Conservation (phyloP, 1,140 invertebrate species). For the Brachionus rotundiformis region DNA sequence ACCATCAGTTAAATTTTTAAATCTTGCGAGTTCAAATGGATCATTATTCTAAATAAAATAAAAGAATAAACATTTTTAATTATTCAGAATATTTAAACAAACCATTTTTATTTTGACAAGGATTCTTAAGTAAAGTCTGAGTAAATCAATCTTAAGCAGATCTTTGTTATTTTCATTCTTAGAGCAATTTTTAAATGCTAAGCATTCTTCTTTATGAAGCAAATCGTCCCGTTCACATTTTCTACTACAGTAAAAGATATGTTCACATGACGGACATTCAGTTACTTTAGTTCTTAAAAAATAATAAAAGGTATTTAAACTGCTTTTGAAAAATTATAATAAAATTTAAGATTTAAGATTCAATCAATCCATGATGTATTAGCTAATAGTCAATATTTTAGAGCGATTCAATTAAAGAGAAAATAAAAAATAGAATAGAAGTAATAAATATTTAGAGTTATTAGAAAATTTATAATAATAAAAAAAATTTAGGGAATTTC, state of each 20-base stretch:
- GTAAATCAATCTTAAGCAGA: not conserved
- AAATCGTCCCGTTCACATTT: conserved; percentile 19
- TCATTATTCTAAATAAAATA: not conserved
- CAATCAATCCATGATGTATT: too few relatives aligned
- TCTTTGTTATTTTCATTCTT: not conserved
- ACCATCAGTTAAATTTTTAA: conserved; percentile 11
- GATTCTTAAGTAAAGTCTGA: conserved; percentile 9
- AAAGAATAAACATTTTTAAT: not conserved
- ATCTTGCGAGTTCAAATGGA: not conserved
- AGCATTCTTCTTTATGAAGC: not conserved
- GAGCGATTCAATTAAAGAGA: too few relatives aligned
- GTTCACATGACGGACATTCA: conserved; percentile 16
- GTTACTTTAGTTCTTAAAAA: not conserved
- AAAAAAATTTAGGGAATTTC: too few relatives aligned
- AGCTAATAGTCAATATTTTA: too few relatives aligned
- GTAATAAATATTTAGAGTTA: too few relatives aligned
- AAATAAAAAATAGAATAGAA: too few relatives aligned
- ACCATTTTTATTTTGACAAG: not conserved
- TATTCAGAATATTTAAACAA: not conserved
- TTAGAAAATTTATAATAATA: too few relatives aligned
- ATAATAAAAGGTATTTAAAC: too few relatives aligned
- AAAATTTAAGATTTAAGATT: too few relatives aligned
- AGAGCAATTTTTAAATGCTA: conserved; percentile 11
- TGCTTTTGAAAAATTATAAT: too few relatives aligned
- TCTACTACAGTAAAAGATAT: not conserved